Percentiles rank a stretch among this genome's conserved stretches.
These are phyloP conservation scores for Chrysopa pallens DNA, from an alignment of 1,140 invertebrate genomes.

Conservation along the genomic window DNA sequence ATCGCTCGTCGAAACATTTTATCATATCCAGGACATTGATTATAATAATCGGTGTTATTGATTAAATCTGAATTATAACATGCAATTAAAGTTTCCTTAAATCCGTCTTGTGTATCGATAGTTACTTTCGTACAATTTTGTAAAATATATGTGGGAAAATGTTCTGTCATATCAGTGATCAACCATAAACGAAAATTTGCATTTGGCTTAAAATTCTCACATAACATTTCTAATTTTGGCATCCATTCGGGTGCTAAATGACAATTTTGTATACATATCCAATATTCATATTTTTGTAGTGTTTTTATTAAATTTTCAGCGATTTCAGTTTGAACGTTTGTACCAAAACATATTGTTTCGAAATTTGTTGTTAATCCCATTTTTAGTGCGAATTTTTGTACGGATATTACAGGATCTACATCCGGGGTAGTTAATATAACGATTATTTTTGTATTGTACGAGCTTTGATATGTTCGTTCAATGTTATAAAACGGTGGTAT, in stretches of 20 bases:
- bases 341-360: slow-evolving; percentile 70
- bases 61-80: slow-evolving; percentile 69
- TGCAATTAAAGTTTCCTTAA: slow-evolving; percentile 68
- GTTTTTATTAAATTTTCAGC: slow-evolving; percentile 62
- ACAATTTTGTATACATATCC: slow-evolving; percentile 91
- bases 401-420: slow-evolving; percentile 68
- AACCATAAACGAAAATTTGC: slow-evolving; percentile 69
- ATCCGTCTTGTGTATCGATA: slow-evolving; percentile 76
- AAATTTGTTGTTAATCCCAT: slow-evolving; percentile 59
- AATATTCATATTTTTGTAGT: slow-evolving; percentile 56
- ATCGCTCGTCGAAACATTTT: slow-evolving; percentile 61
- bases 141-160: slow-evolving; percentile 72
- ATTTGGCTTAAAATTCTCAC: slow-evolving; percentile 55
- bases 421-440: slow-evolving; percentile 85
- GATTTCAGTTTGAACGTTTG: slow-evolving; percentile 71
- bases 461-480: slow-evolving; percentile 64
- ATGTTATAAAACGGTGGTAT: slow-evolving; percentile 79
- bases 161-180: slow-evolving; percentile 74
- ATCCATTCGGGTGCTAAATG: slow-evolving; percentile 87
- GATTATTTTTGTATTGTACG: slow-evolving; percentile 62
- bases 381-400: slow-evolving; percentile 62
- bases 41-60: slow-evolving; percentile 48
- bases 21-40: slow-evolving; percentile 46
- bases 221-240: slow-evolving; percentile 54
- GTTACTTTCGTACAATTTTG: slow-evolving; percentile 90